phyloP scores from a whole-genome alignment of 2,888 invertebrate species.

The Meta bourneti region DNA sequence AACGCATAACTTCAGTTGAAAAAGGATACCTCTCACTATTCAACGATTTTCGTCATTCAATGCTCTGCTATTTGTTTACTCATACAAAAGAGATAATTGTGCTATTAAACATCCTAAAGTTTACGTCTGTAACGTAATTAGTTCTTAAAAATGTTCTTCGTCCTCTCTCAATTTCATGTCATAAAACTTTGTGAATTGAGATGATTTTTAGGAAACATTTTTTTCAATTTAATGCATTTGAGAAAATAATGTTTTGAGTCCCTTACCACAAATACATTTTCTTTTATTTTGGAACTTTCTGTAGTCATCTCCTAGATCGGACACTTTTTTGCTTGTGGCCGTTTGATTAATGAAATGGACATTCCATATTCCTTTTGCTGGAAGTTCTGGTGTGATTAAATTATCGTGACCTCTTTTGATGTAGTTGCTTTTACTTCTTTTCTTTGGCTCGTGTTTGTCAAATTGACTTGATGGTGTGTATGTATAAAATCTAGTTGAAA shows the following conservation, averaged over 20 bases:
- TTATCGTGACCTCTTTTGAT: background rate
- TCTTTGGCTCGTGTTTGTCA: background rate
- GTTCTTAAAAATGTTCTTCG: too few species aligned
- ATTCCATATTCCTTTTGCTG: background rate
- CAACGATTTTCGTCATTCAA: too few species aligned
- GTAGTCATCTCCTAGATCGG: background rate
- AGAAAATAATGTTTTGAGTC: background rate
- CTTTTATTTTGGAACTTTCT: background rate
- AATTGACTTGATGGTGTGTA: background rate
- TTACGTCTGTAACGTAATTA: too few species aligned
- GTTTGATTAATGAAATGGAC: background rate
- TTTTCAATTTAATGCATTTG: background rate
- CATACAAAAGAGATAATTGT: too few species aligned
- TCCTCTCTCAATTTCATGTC: too few species aligned
- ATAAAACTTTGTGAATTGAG: too few species aligned
- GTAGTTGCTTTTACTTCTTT: background rate
- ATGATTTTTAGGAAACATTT: too few species aligned
- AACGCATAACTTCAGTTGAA: too few species aligned
- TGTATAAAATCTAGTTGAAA: background rate
- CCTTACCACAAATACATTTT: background rate
- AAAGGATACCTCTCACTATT: too few species aligned
- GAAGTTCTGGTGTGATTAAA: background rate
- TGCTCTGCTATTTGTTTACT: too few species aligned
- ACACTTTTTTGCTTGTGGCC: background rate
- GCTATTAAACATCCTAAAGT: too few species aligned